Percentiles rank a stretch among this genome's conserved stretches.
Conservation (phyloP, 1,140 invertebrate species). For the Bombus terrestris region DNA sequence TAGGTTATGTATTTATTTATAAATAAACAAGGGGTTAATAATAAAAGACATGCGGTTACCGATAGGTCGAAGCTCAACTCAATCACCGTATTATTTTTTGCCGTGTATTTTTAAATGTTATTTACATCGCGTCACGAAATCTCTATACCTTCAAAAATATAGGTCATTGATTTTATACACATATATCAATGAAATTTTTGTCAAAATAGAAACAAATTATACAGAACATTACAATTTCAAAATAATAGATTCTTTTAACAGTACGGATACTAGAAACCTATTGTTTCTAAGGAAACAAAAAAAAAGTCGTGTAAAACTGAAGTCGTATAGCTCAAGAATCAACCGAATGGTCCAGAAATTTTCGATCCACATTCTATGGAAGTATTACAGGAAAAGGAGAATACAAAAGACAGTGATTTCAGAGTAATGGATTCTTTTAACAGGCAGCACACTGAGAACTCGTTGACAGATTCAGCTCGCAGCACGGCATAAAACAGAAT, state of each 20-base stretch:
- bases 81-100: not conserved
- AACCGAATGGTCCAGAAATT: not conserved
- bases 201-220: too few species aligned
- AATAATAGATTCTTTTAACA: too few species aligned
- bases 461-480: conserved; percentile 5
- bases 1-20: conserved; percentile 12
- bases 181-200: too few species aligned
- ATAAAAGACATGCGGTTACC: not conserved
- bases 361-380: not conserved
- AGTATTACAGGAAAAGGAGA: not conserved
- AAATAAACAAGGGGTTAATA: conserved; percentile 23
- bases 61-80: not conserved
- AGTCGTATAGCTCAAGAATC: not conserved
- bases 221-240: too few species aligned
- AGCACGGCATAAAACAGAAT: conserved; percentile 50
- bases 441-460: not conserved
- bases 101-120: not conserved
- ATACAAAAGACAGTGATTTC: not conserved
- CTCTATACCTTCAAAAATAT: not conserved
- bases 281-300: not conserved
- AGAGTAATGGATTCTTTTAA: not conserved
- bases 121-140: not conserved
- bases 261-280: too few species aligned
- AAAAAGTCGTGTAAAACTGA: not conserved
- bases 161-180: not conserved